A percentile compares a stretch with the other conserved stretches of the same genome.
Conservation (phyloP, 2,113 vertebrate species). For the Okapia johnstoni region DNA sequence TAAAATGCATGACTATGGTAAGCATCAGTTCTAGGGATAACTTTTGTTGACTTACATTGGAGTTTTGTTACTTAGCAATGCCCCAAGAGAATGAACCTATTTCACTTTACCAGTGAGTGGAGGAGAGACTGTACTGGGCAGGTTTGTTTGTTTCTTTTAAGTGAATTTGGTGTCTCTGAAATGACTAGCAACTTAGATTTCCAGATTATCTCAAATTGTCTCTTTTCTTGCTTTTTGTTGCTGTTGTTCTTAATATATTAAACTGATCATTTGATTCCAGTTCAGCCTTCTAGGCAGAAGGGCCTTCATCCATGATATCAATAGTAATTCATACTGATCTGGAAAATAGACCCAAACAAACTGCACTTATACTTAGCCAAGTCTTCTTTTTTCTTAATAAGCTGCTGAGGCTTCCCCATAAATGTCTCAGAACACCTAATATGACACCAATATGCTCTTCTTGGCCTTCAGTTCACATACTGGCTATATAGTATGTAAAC, state of each 20-base stretch:
- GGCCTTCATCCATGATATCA: constrained; percentile 89
- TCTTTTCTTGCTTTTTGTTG: neutral
- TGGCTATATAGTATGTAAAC: neutral
- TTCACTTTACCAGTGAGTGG: neutral
- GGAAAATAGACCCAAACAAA: constrained; percentile 45
- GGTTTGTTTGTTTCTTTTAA: neutral
- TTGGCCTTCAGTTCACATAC: neutral
- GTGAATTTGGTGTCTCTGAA: neutral
- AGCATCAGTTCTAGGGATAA: neutral
- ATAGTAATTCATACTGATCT: constrained; percentile 91
- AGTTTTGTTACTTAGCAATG: constrained; percentile 33
- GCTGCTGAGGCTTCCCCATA: neutral
- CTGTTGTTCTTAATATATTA: neutral
- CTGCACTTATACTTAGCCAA: neutral
- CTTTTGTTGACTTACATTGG: neutral
- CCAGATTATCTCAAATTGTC: constrained; percentile 3
- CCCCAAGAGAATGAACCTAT: neutral
- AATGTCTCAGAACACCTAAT: neutral
- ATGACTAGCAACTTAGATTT: neutral
- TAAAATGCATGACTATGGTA: constrained; percentile 16
- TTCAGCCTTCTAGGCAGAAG: constrained; percentile 39
- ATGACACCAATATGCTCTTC: neutral
- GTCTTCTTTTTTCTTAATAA: neutral
- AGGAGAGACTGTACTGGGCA: neutral
- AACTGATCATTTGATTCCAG: neutral